Conservation (phyloP, 2,797 vertebrate genomes). For the Tragopan temminckii region DNA sequence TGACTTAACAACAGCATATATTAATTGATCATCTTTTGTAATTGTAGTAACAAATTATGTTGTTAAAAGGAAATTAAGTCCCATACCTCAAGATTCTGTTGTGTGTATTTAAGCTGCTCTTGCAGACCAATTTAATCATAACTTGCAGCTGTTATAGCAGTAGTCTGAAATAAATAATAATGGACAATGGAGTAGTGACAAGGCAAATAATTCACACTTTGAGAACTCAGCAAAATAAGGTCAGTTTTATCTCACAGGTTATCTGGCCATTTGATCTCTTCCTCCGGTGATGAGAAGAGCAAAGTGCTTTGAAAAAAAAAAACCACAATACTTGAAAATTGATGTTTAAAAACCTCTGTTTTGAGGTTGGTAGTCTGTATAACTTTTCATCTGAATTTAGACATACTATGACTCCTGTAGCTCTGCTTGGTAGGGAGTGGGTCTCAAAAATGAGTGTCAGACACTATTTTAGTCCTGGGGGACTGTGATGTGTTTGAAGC, state of each 20-base stretch:
- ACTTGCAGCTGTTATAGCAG: background rate
- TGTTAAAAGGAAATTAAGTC: conserved; percentile 17
- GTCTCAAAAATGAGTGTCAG: background rate
- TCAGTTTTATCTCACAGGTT: background rate
- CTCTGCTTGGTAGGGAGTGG: background rate
- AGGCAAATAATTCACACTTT: background rate
- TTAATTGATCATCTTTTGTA: background rate
- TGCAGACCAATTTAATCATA: background rate
- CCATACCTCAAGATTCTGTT: background rate
- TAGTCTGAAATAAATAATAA: background rate
- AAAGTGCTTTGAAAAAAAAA: background rate
- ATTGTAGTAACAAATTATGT: background rate
- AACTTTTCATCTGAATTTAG: background rate
- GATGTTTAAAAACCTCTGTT: background rate
- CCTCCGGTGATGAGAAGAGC: background rate
- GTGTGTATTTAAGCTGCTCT: background rate
- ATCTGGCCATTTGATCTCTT: background rate
- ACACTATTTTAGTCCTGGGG: background rate
- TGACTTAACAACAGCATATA: conserved; percentile 14
- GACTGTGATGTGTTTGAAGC: background rate
- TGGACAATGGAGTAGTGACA: background rate
- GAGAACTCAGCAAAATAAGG: background rate
- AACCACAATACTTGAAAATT: background rate
- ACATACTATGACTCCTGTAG: background rate
- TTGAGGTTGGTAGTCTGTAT: background rate